These are phyloP conservation scores for Charadrius vociferus DNA, from an alignment of 2,113 vertebrate species.

Conservation along the genomic window DNA sequence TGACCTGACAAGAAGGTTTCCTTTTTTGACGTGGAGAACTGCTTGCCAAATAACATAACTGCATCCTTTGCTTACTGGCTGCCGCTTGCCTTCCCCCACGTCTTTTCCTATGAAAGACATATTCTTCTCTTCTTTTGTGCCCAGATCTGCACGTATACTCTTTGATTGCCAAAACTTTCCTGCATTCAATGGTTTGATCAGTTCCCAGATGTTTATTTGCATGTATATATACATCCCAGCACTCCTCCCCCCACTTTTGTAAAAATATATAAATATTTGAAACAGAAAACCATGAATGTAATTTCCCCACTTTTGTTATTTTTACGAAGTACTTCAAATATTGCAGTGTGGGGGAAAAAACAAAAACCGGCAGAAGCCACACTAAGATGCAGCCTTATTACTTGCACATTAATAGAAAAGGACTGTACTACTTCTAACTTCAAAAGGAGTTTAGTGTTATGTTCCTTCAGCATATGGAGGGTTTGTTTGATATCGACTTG, in stretches of 20 bases:
- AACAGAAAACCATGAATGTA: constrained; percentile 34
- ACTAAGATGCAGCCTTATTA: background rate
- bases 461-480: background rate
- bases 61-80: background rate
- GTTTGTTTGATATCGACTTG: background rate
- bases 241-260: background rate
- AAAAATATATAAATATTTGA: constrained; percentile 58
- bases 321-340: constrained; percentile 18
- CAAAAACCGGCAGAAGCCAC: background rate
- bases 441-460: background rate
- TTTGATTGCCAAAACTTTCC: constrained; percentile 23
- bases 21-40: background rate
- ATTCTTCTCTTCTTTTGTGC: background rate
- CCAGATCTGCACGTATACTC: background rate
- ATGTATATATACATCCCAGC: background rate
- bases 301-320: constrained; percentile 39
- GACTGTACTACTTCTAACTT: background rate
- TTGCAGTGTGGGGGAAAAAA: background rate
- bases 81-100: background rate
- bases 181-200: background rate
- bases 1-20: background rate
- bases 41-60: background rate
- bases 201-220: constrained; percentile 65
- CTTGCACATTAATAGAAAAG: background rate
- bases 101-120: background rate